Evolutionary conservation across 1,140 invertebrate genomes (phyloP), one percentile per base, ranked within the genome.

Genomic region (Ladona fulva): DNA sequence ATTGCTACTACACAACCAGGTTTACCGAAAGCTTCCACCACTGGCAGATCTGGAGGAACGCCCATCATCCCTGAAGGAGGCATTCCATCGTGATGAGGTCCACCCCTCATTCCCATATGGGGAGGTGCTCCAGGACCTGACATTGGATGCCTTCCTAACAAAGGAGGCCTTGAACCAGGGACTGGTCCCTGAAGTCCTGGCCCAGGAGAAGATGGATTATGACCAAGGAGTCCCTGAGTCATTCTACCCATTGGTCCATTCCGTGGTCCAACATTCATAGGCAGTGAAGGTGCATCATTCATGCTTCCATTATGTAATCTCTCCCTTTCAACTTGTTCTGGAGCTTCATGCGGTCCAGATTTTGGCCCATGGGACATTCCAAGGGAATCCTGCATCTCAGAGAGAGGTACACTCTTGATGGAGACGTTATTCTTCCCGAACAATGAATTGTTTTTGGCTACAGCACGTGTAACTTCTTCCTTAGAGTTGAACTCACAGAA

Each of bases 1-100:
- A 96, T 86, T 0, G 90, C 89, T 0, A 97, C 85, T 0, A 96
- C 93, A 83, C 94, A 96, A 11, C 94, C 94, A 1, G 91, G 92
- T 66, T 90, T 90, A 3, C 90, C 92, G 80, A 94, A 94, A 44
- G 89, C 89, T 24, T 92, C 87, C 22, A 87, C 83, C 25, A 83
- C 83, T 75, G 80, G 74, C 24, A 75, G 42, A 24, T 80, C 80
- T 22, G 42, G 42, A 12, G 19, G 19, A 25, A 66, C n/a, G 19
- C 44, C 25, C 44, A 74, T 66, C 76, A 77, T 77, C 25, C 37
- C 37, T 6, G 29, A 75, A 25, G 74, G 74, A 3, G 74, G 74
- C 74, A 25, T 75, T 24, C 37, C 24, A 66, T 66, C 37, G 19
- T 25, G 29, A 25, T 25, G 74, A 0, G 74, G 74, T 42, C n/a